phyloP scores from a whole-genome alignment of 2,113 vertebrate genomes.

The Callaeas wilsoni region DNA sequence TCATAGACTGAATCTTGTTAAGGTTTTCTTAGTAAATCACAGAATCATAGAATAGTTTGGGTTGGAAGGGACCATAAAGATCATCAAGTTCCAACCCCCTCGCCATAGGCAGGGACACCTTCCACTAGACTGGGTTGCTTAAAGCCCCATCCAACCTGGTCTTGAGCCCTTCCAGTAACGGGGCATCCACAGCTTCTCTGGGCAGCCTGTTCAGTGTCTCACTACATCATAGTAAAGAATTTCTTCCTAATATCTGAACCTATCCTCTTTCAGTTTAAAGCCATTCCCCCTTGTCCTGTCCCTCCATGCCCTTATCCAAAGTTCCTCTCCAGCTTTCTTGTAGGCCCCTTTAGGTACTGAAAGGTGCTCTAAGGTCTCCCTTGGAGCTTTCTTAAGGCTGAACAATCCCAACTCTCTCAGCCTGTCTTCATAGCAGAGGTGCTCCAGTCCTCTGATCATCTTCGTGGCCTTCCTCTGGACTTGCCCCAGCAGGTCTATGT shows the following conservation, averaged over 20 bases:
- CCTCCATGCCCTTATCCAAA: not conserved
- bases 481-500: not conserved
- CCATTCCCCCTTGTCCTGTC: not conserved
- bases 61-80: not conserved
- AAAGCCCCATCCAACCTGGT: not conserved
- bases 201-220: not conserved
- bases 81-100: not conserved
- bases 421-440: not conserved
- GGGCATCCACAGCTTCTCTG: not conserved
- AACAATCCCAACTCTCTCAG: not conserved
- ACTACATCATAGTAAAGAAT: not conserved
- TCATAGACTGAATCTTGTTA: not conserved
- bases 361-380: not conserved
- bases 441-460: not conserved
- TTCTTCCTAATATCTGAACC: not conserved
- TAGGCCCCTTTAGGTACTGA: not conserved
- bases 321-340: not conserved
- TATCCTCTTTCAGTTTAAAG: not conserved
- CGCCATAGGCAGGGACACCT: not conserved
- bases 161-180: not conserved
- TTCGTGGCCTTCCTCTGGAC: not conserved
- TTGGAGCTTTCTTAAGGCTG: not conserved
- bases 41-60: not conserved
- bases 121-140: not conserved
- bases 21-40: not conserved